Base-by-base conservation (phyloP, 53 echinoderm and acorn worm genomes). In the Paracentrotus lividus region DNA sequence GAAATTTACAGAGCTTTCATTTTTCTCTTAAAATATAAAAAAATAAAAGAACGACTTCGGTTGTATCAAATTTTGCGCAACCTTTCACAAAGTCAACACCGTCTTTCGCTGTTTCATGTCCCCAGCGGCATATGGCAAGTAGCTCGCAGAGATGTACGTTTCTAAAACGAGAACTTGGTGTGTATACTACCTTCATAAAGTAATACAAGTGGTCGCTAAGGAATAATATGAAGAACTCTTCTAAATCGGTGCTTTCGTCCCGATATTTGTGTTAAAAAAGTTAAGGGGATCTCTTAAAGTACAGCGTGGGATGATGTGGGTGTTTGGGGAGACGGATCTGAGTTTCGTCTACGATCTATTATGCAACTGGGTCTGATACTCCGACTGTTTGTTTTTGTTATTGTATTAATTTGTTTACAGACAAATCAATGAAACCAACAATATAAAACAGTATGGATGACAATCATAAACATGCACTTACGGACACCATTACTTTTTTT, bases 1-100 rank as follows among this genome's bases (percentile, higher is more conserved):
- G 36, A 40, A 36, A n/a, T 72, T 72, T 72, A 5, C n/a, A 81
- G 47, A 81, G 47, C 23, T 81, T 81, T 12, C n/a, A 81, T 7
- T 81, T 81, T 81, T 27, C 10, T 81, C 9, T 32, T 49, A 7
- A 49, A 69, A n/a, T n/a, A n/a, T n/a, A 69, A 27, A 26, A 47
- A 49, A 45, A 43, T 81, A 27, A 8, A 81, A 44, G 21, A 45
- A 3, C 26, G 43, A 81, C 81, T 47, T 40, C 36, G 20, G 18
- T n/a, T 81, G 81, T 81, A 81, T 81, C 26, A 26, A 45, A 45
- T 81, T 81, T 47, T 81, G 26, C n/a, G 2, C 81, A 47, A 81
- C 49, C 81, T 81, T 49, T 81, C 81, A 13, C 1, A 67, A 24
- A 81, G 81, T 49, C 81, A 81, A 81, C 47, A 81, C 4, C 4